Base-by-base conservation (phyloP, 2,797 vertebrate genomes). In the Anguilla obscura region DNA sequence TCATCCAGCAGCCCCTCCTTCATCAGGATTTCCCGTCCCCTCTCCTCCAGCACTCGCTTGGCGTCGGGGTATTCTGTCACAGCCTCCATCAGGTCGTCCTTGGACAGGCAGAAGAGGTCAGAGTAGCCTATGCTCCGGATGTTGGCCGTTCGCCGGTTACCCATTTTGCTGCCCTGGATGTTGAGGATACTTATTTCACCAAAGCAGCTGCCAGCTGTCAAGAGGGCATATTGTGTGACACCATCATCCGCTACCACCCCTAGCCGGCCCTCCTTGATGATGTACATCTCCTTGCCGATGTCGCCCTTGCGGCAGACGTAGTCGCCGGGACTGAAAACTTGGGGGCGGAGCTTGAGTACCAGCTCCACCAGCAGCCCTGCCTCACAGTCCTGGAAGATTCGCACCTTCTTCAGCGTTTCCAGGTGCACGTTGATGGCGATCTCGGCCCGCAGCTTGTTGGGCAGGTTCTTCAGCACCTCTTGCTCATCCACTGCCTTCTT, bases 161-260 rank as follows among this genome's bases (percentile, higher is more conserved):
- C 98, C 97, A 97, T 99, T 92, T 99, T 99, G 92, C 98, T 99
- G 6, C 98, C 98, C 33, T 97, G 97, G 90, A 99, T 99, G 93
- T 99, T 99, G 71, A 99, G 96, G 91, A 99, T 98, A 91, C 98
- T 99, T 93, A 99, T 99, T 93, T 99, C 98, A 0, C 98, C 98
- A 40, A 99, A 99, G 92, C 98, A 99, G 91, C 97, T 96, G 21
- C 98, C 98, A 0, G 97, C 93, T 0, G 96, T 98, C 71, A 99
- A 96, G 86, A 98, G 89, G 1, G 98, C 98, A 0, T 98, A 97
- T 92, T 99, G 97, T 10, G 97, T 98, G 2, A 90, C 87, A 0
- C 98, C 98, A 0, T 99, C 98, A 7, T 99, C 97, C 0, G 96
- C 97, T 80, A 99, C 98, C 88, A 99, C 98, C 0, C 97, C 98